These are phyloP conservation scores for Gastracanthus pulcherrimus DNA, from an alignment of 2,888 invertebrate species.

Conservation along the genomic window DNA sequence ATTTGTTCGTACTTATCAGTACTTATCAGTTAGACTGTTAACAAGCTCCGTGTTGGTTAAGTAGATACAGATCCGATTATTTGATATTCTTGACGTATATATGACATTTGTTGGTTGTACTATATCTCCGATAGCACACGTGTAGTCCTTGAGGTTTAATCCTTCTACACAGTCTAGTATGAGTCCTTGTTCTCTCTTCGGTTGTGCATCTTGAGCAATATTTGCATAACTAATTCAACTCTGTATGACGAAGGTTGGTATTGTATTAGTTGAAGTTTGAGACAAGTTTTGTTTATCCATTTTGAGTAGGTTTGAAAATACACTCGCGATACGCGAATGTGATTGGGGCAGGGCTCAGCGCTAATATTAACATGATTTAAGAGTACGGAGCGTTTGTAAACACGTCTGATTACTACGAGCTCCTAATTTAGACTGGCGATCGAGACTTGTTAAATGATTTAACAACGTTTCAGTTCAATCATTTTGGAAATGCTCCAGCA, in stretches of 20 bases:
- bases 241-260: neutral
- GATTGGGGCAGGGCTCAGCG: too few species aligned
- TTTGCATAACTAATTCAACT: too few species aligned
- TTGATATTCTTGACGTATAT: neutral
- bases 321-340: too few species aligned
- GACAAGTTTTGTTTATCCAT: neutral
- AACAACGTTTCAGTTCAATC: too few species aligned
- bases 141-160: neutral
- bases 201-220: neutral
- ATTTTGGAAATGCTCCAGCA: too few species aligned
- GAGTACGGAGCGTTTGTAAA: neutral
- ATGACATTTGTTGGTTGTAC: neutral
- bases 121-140: neutral
- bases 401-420: neutral
- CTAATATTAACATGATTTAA: too few species aligned
- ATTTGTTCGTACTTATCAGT: neutral
- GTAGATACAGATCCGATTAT: neutral
- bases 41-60: neutral
- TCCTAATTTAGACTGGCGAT: neutral
- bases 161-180: neutral
- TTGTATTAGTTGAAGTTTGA: neutral
- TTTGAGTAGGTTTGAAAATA: too few species aligned
- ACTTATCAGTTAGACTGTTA: neutral
- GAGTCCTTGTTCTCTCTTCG: neutral
- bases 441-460: too few species aligned